Base-by-base conservation (phyloP, 2,888 invertebrate genomes). In the Synergus laeviventris region DNA sequence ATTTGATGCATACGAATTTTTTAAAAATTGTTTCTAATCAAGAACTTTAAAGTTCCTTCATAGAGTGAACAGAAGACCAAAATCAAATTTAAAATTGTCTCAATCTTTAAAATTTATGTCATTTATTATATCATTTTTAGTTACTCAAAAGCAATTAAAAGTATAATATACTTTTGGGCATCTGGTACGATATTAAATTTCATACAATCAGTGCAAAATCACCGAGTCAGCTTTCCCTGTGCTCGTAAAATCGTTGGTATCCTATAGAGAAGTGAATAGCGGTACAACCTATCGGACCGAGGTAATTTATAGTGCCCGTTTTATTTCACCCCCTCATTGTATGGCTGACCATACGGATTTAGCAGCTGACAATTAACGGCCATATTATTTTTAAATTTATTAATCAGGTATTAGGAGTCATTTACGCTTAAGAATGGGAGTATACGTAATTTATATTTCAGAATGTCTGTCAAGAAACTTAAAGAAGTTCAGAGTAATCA, bases 171-270 rank as follows among this genome's bases (percentile, higher is more conserved):
- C 18, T 59, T 24, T 59, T 11, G 24, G 12, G 12, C 21, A 59
- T 59, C 12, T 14, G 21, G 31, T 18, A 70, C 31, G n/a, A 45
- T 70, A 70, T 70, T 31, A 70, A 70, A 70, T 31, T 70, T 18
- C 49, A 70, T 70, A 70, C 49, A 70, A 70, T 70, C 70, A 70
- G 70, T 18, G 49, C 16, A 42, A 31, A 66, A 66, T 66, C 66
- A 70, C 49, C 49, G 36, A 70, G 70, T 70, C 49, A 70, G 49
- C 70, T 70, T 70, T 36, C 1, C 49, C 18, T 31, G 12, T n/a
- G 49, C 49, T 70, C 70, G 45, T 70, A 70, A 70, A 70, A 49
- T 70, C 49, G 70, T 31, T 49, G 49, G 18, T 70, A 70, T 70
- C 36, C 24, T 45, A 66, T 66, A 31, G 66, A 24, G 66, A 45